A percentile compares a stretch with the other conserved stretches of the same genome.
These are phyloP conservation scores for Peromyscus polionotus DNA, from an alignment of 2,113 vertebrate genomes.

Conservation along the genomic window DNA sequence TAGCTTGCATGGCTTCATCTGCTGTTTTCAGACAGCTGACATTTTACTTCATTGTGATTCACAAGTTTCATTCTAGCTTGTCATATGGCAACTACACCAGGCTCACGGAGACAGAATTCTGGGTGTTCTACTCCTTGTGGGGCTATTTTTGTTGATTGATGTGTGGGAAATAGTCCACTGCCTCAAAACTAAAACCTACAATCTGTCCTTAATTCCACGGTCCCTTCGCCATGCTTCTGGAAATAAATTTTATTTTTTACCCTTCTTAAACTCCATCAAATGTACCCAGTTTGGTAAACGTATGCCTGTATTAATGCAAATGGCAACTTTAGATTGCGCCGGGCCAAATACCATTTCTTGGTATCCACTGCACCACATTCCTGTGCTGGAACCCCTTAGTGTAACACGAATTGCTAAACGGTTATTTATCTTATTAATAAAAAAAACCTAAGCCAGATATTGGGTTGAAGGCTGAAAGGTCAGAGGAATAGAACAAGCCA, in stretches of 20 bases:
- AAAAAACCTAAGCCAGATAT: too few species aligned
- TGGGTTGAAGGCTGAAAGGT: too few species aligned
- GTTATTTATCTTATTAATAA: too few species aligned
- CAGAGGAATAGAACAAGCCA: too few species aligned
- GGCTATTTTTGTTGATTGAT: neutral
- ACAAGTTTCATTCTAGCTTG: neutral
- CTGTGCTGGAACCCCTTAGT: neutral
- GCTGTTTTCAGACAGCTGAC: neutral
- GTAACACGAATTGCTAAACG: too few species aligned
- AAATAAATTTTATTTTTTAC: neutral
- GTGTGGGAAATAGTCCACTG: neutral
- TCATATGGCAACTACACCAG: neutral
- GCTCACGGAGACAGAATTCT: neutral
- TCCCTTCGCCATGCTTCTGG: neutral
- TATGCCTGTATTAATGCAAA: neutral
- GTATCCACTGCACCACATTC: neutral
- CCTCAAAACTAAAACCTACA: neutral
- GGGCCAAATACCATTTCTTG: neutral
- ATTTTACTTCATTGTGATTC: slow-evolving; percentile 7
- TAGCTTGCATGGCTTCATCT: neutral
- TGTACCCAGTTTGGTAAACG: neutral
- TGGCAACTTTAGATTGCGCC: neutral
- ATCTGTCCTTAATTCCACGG: neutral
- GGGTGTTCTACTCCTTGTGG: neutral
- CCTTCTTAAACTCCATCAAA: neutral